Evolutionary conservation across 2,113 vertebrate species (phyloP).

Genomic region (Oenanthe melanoleuca): DNA sequence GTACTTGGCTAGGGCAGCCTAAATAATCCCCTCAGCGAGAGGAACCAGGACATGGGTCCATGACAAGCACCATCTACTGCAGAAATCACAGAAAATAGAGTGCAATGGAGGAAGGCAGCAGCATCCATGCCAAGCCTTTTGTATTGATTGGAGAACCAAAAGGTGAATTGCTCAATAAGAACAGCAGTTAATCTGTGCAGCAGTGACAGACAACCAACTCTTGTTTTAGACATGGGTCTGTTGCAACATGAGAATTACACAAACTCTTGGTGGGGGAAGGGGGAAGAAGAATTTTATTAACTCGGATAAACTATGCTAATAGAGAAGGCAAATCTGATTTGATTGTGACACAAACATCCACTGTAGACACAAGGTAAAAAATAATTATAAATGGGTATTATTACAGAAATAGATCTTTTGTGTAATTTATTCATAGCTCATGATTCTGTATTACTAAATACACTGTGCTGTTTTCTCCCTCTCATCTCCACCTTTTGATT

Average conservation of each 20-base stretch:
- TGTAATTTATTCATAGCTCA: neutral
- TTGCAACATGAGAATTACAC: neutral
- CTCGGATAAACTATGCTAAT: neutral
- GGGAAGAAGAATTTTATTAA: neutral
- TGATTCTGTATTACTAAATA: neutral
- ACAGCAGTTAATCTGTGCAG: neutral
- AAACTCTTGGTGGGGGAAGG: neutral
- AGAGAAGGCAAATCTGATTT: neutral
- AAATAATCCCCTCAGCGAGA: slow-evolving; percentile 74
- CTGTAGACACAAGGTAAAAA: neutral
- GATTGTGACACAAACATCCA: neutral
- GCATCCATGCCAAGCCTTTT: slow-evolving; percentile 56
- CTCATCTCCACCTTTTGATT: neutral
- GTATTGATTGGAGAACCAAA: slow-evolving; percentile 14
- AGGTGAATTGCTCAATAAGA: slow-evolving; percentile 11
- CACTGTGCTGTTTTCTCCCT: neutral
- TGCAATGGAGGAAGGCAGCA: neutral
- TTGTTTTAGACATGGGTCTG: neutral
- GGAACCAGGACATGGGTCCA: slow-evolving; percentile 72
- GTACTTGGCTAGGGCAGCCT: slow-evolving; percentile 75
- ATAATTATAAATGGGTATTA: neutral
- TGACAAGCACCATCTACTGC: slow-evolving; percentile 55
- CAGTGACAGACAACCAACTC: neutral
- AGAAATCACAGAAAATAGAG: slow-evolving; percentile 42
- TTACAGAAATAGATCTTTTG: neutral